Evolutionary conservation across 2,797 vertebrate genomes (phyloP), one percentile per base, ranked within the genome.

Genomic region (Lateolabrax maculatus): DNA sequence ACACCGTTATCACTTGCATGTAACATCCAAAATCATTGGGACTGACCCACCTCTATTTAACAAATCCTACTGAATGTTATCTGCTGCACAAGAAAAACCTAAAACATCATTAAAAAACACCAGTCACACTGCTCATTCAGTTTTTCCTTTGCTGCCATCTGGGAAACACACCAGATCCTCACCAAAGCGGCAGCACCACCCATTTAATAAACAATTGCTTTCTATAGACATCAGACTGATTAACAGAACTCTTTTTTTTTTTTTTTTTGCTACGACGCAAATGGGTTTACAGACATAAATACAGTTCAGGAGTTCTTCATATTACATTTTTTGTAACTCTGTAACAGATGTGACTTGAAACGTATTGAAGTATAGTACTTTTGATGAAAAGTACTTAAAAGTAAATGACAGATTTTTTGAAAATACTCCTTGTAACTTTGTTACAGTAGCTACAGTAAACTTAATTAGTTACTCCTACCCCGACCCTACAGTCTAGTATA

Each of bases 241-340:
- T n/a, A n/a, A n/a, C n/a, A n/a, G n/a, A n/a, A n/a, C n/a, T n/a
- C n/a, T n/a, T n/a, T n/a, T n/a, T n/a, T n/a, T n/a, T n/a, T n/a
- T n/a, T n/a, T n/a, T n/a, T n/a, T n/a, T n/a, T n/a, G n/a, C n/a
- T n/a, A n/a, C n/a, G n/a, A n/a, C n/a, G n/a, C 21, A 39, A 53
- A 43, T 2, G 41, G 67, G 49, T 64, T 60, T 51, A 79, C 37
- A 58, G 58, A 78, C 72, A 70, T 74, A 6, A 53, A 87, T 62
- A 67, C 63, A 75, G n/a, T n/a, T n/a, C n/a, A n/a, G n/a, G n/a
- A n/a, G n/a, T n/a, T n/a, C n/a, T n/a, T n/a, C n/a, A n/a, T n/a
- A n/a, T n/a, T n/a, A n/a, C n/a, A n/a, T n/a, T n/a, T n/a, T n/a
- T n/a, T n/a, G n/a, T n/a, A n/a, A n/a, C n/a, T n/a, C n/a, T n/a